These are phyloP conservation scores for Meda fulgida DNA, from an alignment of 2,797 vertebrate species.

Conservation along the genomic window DNA sequence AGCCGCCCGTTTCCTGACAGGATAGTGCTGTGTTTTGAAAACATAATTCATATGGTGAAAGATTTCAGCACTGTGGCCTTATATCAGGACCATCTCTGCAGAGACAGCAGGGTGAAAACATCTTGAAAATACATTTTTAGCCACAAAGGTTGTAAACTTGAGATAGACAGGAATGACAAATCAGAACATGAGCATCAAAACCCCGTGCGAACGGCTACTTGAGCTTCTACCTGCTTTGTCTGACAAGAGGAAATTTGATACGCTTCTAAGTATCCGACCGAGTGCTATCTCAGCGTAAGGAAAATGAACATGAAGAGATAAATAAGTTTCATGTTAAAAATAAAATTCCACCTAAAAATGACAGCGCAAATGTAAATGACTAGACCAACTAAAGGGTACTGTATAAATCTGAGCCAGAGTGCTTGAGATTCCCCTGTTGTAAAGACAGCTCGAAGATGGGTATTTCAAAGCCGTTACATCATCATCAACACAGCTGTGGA, in stretches of 20 bases:
- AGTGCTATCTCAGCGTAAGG: conserved; percentile 27
- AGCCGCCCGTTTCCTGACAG: conserved; percentile 23
- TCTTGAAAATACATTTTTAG: conserved; percentile 32
- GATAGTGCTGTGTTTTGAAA: conserved; percentile 24
- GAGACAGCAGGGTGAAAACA: conserved; percentile 38
- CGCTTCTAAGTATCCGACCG: background rate
- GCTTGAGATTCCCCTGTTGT: conserved; percentile 8
- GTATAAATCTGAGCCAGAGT: conserved; percentile 9
- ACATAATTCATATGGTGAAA: conserved; percentile 30
- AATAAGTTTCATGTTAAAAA: conserved; percentile 39
- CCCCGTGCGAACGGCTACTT: conserved; percentile 28
- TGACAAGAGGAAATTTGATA: conserved; percentile 38
- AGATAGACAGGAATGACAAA: conserved; percentile 26
- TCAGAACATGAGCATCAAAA: conserved; percentile 23
- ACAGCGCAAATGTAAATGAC: conserved; percentile 19
- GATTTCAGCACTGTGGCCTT: conserved; percentile 6
- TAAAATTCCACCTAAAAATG: background rate
- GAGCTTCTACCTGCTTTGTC: conserved; percentile 42
- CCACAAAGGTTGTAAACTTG: background rate
- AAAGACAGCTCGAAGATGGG: conserved; percentile 47
- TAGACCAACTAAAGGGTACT: background rate
- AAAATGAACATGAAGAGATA: conserved; percentile 30
- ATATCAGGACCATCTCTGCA: conserved; percentile 2
- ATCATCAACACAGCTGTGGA: conserved; percentile 68
- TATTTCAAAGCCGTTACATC: conserved; percentile 77